These are phyloP conservation scores for Enoplosus armatus DNA, from an alignment of 2,797 vertebrate species.

Conservation along the genomic window DNA sequence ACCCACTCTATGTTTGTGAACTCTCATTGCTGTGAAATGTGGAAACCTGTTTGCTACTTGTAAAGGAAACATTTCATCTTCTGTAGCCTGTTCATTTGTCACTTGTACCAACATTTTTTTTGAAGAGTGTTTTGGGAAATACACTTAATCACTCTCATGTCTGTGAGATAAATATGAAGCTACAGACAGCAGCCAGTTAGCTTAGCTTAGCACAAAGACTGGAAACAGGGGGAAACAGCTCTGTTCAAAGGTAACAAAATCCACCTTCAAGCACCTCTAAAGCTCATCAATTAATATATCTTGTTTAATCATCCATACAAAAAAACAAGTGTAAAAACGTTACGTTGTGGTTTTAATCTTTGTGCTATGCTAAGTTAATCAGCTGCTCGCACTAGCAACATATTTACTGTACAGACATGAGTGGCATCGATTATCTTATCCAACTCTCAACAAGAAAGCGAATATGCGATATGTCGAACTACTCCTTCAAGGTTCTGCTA, in stretches of 20 bases:
- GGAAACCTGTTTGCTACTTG: neutral
- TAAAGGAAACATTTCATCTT: neutral
- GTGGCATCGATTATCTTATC: neutral
- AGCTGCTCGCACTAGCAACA: neutral
- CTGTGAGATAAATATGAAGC: neutral
- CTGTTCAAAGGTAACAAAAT: neutral
- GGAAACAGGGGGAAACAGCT: neutral
- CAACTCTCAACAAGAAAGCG: neutral
- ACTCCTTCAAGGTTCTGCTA: neutral
- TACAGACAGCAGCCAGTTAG: neutral
- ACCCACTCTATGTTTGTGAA: neutral
- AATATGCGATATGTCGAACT: neutral
- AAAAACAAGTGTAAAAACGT: neutral
- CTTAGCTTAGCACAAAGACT: conserved; percentile 17
- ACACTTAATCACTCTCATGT: neutral
- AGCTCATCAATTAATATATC: neutral
- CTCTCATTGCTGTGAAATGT: neutral
- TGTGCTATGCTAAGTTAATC: conserved; percentile 10
- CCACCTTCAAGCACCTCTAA: neutral
- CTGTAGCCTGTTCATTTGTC: neutral
- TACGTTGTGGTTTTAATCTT: neutral
- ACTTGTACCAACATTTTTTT: neutral
- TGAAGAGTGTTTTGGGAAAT: neutral
- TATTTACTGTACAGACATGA: neutral
- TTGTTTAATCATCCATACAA: neutral